Percentiles rank a stretch among this genome's conserved stretches.
phyloP scores from a whole-genome alignment of 2,888 invertebrate genomes.

The Ernsta delagoae region DNA sequence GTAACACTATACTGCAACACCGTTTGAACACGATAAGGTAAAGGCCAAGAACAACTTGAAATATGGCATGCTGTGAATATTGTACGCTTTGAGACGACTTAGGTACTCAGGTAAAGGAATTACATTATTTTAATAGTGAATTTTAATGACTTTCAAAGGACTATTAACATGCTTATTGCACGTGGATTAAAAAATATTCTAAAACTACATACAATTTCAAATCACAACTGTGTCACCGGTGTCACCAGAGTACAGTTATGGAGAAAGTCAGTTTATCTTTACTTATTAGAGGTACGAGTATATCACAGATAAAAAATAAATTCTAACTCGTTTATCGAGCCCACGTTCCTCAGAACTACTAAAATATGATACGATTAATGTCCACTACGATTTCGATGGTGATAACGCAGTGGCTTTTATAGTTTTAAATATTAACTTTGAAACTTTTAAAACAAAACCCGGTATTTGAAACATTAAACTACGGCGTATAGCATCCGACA shows the following conservation, averaged over 20 bases:
- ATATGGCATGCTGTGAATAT: constrained; percentile 55
- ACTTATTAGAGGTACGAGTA: constrained; percentile 19
- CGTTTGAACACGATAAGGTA: constrained; percentile 55
- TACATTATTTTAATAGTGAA: too few relatives aligned
- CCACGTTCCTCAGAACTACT: constrained; percentile 35
- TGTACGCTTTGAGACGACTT: not conserved
- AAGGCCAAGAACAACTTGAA: constrained; percentile 56
- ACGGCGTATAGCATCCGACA: constrained; percentile 33
- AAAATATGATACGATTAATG: constrained; percentile 76
- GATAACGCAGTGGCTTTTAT: constrained; percentile 65
- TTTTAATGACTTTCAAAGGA: too few relatives aligned
- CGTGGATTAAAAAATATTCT: too few relatives aligned
- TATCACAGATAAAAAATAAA: constrained; percentile 35
- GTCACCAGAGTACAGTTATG: constrained; percentile 16
- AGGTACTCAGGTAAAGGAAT: too few relatives aligned
- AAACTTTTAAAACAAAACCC: constrained; percentile 40
- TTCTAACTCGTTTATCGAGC: constrained; percentile 29
- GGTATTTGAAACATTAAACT: constrained; percentile 37
- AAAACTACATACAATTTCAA: too few relatives aligned
- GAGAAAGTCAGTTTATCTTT: constrained; percentile 19
- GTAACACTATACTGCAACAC: constrained; percentile 25
- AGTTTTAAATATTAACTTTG: constrained; percentile 40
- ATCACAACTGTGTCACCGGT: constrained; percentile 3
- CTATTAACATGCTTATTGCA: too few relatives aligned
- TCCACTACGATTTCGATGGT: constrained; percentile 69